A percentile compares a stretch with the other conserved stretches of the same genome.
phyloP scores from a whole-genome alignment of 2,888 invertebrate genomes.

The Capitulum mitella region DNA sequence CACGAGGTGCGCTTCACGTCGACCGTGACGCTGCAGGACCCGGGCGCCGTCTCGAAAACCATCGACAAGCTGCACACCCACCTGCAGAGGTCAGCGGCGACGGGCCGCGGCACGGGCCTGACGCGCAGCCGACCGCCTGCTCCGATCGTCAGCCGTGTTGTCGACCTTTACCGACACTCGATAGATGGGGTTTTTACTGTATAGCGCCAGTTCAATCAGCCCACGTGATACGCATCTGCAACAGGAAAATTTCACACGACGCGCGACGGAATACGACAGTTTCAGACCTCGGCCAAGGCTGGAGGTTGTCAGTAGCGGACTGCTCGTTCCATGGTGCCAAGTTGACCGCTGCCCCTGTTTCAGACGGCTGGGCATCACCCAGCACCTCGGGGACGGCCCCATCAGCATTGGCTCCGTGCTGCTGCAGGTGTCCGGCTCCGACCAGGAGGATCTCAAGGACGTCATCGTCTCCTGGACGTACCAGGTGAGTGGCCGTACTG shows the following conservation, averaged over 20 bases:
- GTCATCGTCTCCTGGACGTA: slow-evolving; percentile 92
- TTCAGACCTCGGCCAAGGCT: no score
- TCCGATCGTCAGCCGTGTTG: no score
- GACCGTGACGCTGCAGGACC: slow-evolving; percentile 72
- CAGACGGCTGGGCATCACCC: slow-evolving; percentile 6
- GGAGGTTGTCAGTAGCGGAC: not conserved
- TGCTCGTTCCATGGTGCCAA: no score
- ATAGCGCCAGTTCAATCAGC: no score
- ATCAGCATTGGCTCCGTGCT: slow-evolving; percentile 45
- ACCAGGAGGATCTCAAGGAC: slow-evolving; percentile 64
- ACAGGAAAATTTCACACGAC: no score
- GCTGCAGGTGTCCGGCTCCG: slow-evolving; percentile 44
- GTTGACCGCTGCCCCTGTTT: no score
- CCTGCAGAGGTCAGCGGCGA: slow-evolving; percentile 53
- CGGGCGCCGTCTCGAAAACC: slow-evolving; percentile 66
- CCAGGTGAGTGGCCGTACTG: slow-evolving; percentile 47
- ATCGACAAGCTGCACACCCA: slow-evolving; percentile 68
- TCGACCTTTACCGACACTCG: no score
- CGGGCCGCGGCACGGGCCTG: no score
- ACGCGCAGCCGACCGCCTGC: no score
- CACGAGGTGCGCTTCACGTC: slow-evolving; percentile 72
- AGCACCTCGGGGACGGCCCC: slow-evolving; percentile 31
- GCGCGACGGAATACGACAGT: no score
- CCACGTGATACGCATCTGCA: no score
- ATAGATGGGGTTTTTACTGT: no score